Percentiles rank a stretch among this genome's conserved stretches.
phyloP scores from a whole-genome alignment of 2,797 vertebrate genomes.

The Enteromius treurensis region DNA sequence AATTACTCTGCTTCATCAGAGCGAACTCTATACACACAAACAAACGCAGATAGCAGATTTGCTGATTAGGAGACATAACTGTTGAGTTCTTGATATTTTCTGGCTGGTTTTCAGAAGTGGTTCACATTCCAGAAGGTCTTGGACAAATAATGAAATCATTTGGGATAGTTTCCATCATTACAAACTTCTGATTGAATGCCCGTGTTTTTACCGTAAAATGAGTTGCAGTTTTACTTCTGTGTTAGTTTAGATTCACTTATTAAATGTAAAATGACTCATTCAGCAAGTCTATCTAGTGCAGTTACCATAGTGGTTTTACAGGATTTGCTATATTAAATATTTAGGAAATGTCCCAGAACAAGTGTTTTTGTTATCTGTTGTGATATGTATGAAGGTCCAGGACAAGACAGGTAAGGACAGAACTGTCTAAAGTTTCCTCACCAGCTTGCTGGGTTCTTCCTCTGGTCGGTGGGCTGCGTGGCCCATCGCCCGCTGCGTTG shows the following conservation, averaged over 20 bases:
- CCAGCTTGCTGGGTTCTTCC: slow-evolving; percentile 95
- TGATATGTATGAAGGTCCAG: neutral
- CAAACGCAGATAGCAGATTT: slow-evolving; percentile 7
- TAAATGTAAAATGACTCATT: neutral
- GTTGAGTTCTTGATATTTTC: slow-evolving; percentile 19
- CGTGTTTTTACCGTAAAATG: neutral
- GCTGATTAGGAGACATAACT: slow-evolving; percentile 15
- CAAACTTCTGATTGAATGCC: neutral
- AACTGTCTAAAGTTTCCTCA: slow-evolving; percentile 67
- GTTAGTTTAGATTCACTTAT: neutral
- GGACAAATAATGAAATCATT: slow-evolving; percentile 24
- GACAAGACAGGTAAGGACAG: too few relatives aligned
- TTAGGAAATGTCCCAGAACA: neutral
- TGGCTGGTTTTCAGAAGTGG: slow-evolving; percentile 1
- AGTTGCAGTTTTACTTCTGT: neutral
- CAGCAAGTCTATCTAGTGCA: neutral
- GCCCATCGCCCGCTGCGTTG: slow-evolving; percentile 93
- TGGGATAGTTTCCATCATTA: slow-evolving; percentile 21
- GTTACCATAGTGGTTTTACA: neutral
- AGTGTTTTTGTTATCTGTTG: neutral
- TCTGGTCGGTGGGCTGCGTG: slow-evolving; percentile 82
- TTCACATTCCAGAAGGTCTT: slow-evolving; percentile 34
- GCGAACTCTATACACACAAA: neutral
- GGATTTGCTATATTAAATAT: neutral
- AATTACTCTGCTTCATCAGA: slow-evolving; percentile 10